Conservation (phyloP, 2,113 vertebrate genomes). For the Xiphias gladius region DNA sequence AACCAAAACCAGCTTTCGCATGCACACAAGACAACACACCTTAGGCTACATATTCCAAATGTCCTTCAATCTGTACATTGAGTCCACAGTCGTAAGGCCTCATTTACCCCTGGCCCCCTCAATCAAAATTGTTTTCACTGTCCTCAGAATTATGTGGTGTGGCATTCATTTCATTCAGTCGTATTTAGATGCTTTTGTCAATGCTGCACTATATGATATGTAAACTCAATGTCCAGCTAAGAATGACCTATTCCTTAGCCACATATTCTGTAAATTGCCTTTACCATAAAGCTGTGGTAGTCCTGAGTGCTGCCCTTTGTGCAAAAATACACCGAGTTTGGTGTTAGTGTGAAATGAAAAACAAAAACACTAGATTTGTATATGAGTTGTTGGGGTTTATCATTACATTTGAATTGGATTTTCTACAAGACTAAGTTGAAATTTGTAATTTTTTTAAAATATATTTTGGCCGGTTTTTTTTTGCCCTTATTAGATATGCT, state of each 20-base stretch:
- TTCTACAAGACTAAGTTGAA: too few species aligned
- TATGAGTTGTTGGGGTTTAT: too few species aligned
- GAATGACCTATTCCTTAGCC: neutral
- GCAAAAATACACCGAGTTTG: neutral
- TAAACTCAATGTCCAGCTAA: too few species aligned
- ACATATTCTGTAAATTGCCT: neutral
- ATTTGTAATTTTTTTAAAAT: too few species aligned
- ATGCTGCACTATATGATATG: too few species aligned
- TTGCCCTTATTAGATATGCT: too few species aligned
- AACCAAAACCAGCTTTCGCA: neutral
- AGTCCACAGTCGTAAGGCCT: neutral
- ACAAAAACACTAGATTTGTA: neutral
- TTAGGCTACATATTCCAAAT: neutral
- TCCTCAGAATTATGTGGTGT: neutral
- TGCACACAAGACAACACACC: neutral
- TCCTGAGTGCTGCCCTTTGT: neutral
- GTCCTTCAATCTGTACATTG: neutral
- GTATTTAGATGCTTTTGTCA: neutral
- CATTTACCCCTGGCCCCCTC: neutral
- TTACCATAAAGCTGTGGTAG: neutral
- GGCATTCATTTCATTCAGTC: neutral
- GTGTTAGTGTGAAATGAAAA: neutral
- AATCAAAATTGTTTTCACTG: neutral
- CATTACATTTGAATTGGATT: too few species aligned
- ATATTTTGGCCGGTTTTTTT: too few species aligned